phyloP scores from a whole-genome alignment of 2,797 vertebrate species.

The Rhabdophis nuchalis region DNA sequence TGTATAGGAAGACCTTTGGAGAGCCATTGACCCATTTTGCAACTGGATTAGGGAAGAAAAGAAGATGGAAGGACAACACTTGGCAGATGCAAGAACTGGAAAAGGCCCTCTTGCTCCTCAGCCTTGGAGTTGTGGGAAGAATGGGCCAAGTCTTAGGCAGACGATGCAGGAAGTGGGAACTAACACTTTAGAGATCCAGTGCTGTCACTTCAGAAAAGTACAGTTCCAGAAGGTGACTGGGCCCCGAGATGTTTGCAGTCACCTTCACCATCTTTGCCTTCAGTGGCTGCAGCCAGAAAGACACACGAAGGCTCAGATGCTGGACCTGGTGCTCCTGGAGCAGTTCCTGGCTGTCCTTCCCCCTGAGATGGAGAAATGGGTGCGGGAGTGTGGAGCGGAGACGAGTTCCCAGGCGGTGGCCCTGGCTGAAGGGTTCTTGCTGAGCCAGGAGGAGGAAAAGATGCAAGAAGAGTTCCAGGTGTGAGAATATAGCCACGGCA shows the following conservation, averaged over 20 bases:
- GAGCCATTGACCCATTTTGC: background rate
- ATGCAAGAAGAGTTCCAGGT: background rate
- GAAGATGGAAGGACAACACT: background rate
- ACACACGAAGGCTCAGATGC: background rate
- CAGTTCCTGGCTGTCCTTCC: background rate
- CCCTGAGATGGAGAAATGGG: background rate
- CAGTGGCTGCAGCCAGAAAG: background rate
- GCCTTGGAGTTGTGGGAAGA: background rate
- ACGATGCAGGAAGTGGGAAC: background rate
- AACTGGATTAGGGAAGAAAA: background rate
- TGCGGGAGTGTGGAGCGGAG: background rate
- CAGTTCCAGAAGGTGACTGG: background rate
- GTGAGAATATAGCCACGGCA: background rate
- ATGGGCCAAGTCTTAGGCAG: background rate
- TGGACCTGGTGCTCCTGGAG: background rate
- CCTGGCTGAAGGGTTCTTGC: background rate
- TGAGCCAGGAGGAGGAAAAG: background rate
- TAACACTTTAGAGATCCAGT: background rate
- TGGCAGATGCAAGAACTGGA: background rate
- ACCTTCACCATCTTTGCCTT: background rate
- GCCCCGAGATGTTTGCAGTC: background rate
- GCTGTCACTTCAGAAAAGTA: background rate
- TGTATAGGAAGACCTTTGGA: background rate
- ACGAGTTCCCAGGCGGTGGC: background rate
- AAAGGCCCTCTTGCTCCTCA: background rate